Base-by-base conservation (phyloP, 2,797 vertebrate genomes). In the Propithecus deckenii region DNA sequence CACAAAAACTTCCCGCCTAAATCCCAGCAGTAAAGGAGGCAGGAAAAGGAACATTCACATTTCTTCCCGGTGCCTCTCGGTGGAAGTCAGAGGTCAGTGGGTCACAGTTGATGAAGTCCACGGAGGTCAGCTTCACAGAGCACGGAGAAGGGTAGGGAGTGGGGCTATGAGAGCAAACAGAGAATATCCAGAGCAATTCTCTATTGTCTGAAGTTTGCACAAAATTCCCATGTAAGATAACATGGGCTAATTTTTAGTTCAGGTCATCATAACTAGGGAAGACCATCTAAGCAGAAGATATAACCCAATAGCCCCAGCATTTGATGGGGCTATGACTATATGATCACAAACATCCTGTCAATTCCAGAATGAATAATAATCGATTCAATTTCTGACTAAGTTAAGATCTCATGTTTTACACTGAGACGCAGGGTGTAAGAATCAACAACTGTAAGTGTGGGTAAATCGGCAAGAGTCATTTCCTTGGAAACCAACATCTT, bases 161-260 rank as follows among this genome's bases (percentile, higher is more conserved):
- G 25, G n/a, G 46, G 4, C 12, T n/a, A 0, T 30, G 4, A 25
- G 3, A 43, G 22, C 48, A 89, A 89, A 92, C 17, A 72, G 67
- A 55, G 35, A 90, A 38, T 32, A 25, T 18, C 35, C 32, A 48
- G 13, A 32, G 38, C 4, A 76, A 35, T 35, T 59, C 9, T 46
- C n/a, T 65, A 17, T 18, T 65, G 41, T n/a, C 30, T 71, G 46
- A 95, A 75, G n/a, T n/a, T 89, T 88, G 28, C 20, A 83, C 2
- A 46, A 4, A 94, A 57, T 76, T 59, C 5, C 59, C 50, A 79
- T 20, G 15, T 72, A 20, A 46, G 30, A 57, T 8, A 9, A 9
- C 5, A 32, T 72, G 30, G 32, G 7, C 32, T 71, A 43, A 61
- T 61, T 92, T 86, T 92, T 81, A 85, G 48, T 86, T 94, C 43